A percentile compares a stretch with the other conserved stretches of the same genome.
These are phyloP conservation scores for Melangyna quadrimaculata DNA, from an alignment of 2,888 invertebrate genomes.

Conservation along the genomic window DNA sequence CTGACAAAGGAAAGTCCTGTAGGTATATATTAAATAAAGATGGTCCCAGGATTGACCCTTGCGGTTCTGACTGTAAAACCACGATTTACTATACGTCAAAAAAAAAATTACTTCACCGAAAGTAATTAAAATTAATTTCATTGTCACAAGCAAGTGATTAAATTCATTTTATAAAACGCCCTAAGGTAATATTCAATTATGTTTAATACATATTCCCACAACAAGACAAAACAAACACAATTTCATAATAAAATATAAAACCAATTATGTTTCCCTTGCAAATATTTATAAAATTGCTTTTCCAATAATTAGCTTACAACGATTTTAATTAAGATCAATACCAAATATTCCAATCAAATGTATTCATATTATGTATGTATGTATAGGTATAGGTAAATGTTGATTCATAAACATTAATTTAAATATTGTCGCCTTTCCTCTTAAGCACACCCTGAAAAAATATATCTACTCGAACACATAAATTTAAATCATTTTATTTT, in stretches of 20 bases:
- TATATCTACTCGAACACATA: too few species aligned
- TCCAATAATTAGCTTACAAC: slow-evolving; percentile 12
- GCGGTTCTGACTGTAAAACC: background rate
- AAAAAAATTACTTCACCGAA: background rate
- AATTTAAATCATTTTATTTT: slow-evolving; percentile 61
- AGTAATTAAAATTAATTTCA: background rate
- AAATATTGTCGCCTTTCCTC: background rate
- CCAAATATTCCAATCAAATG: background rate
- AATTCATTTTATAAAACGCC: background rate
- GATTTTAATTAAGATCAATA: slow-evolving; percentile 28
- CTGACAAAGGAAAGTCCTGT: too few species aligned
- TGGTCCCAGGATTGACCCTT: too few species aligned
- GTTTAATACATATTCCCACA: background rate
- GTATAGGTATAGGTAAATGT: background rate
- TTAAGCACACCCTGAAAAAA: background rate
- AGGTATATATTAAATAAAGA: too few species aligned
- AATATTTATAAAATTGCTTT: slow-evolving; percentile 3
- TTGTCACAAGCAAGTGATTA: background rate
- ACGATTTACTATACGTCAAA: background rate
- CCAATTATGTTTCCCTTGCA: background rate
- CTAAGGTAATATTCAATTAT: background rate
- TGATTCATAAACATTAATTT: slow-evolving; percentile 15
- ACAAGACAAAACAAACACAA: background rate
- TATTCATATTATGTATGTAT: background rate
- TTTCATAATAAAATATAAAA: slow-evolving; percentile 8